Conservation (phyloP, 1,140 invertebrate genomes). For the Gonatopus flavifemur region DNA sequence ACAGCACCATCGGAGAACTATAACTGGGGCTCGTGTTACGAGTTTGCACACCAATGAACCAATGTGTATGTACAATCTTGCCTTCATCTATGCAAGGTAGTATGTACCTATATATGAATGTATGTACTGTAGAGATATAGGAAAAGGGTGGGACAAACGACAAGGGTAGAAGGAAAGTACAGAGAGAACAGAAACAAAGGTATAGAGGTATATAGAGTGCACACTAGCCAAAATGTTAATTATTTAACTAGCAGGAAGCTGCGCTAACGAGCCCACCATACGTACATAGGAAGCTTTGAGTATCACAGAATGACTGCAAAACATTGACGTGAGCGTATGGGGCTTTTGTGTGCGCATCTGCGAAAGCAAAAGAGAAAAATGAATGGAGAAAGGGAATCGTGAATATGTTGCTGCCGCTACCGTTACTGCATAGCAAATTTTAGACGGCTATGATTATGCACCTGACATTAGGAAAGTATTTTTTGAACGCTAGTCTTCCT, state of each 20-base stretch:
- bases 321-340: too few relatives aligned
- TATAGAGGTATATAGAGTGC: constrained; percentile 23
- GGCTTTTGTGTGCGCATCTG: too few relatives aligned
- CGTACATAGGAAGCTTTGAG: constrained; percentile 28
- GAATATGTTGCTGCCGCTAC: too few relatives aligned
- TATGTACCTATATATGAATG: too few relatives aligned
- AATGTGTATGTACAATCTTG: constrained; percentile 36
- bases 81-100: constrained; percentile 4
- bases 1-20: too few relatives aligned
- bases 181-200: constrained; percentile 10
- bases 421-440: too few relatives aligned
- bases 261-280: constrained; percentile 44
- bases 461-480: too few relatives aligned
- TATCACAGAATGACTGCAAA: too few relatives aligned
- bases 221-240: constrained; percentile 54
- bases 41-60: constrained; percentile 35
- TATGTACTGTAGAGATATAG: background rate
- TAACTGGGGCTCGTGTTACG: constrained; percentile 50
- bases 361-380: too few relatives aligned
- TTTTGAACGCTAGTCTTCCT: too few relatives aligned
- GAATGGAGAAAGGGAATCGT: too few relatives aligned
- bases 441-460: too few relatives aligned
- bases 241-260: constrained; percentile 51
- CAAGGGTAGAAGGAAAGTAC: constrained; percentile 5
- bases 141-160: background rate